These are phyloP conservation scores for Drosophila algonquin DNA, from an alignment of 2,888 invertebrate genomes.

Conservation along the genomic window DNA sequence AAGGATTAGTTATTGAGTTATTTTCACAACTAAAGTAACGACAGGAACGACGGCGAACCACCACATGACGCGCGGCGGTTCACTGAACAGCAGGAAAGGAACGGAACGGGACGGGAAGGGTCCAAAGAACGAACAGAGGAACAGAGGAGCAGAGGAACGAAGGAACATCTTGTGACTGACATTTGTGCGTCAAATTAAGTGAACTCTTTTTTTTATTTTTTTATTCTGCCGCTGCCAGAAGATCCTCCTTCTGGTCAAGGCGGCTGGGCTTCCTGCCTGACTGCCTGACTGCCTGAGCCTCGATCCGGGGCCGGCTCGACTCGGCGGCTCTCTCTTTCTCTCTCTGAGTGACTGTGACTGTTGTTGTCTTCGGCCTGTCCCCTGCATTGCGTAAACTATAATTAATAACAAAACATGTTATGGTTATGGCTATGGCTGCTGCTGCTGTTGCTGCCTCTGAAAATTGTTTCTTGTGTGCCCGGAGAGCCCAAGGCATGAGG, in stretches of 20 bases:
- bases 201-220: slow-evolving; percentile 60
- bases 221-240: slow-evolving; percentile 8
- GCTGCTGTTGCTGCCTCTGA: slow-evolving; percentile 51
- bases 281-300: slow-evolving; percentile 27
- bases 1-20: slow-evolving; percentile 79
- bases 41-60: slow-evolving; percentile 33
- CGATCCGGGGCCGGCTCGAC: slow-evolving; percentile 14
- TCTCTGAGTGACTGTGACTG: slow-evolving; percentile 58
- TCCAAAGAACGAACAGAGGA: background rate
- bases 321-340: background rate
- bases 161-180: slow-evolving; percentile 68
- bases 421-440: slow-evolving; percentile 69
- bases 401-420: slow-evolving; percentile 80
- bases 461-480: slow-evolving; percentile 71
- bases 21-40: slow-evolving; percentile 65
- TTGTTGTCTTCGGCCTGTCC: slow-evolving; percentile 76
- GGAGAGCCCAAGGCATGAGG: slow-evolving; percentile 60
- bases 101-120: background rate
- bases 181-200: slow-evolving; percentile 79
- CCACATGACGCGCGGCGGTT: slow-evolving; percentile 59
- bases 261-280: slow-evolving; percentile 56
- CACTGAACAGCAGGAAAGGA: slow-evolving; percentile 27
- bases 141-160: slow-evolving; percentile 1
- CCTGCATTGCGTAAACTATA: slow-evolving; percentile 77
- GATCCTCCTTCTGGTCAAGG: slow-evolving; percentile 74